These are phyloP conservation scores for Crematogaster levior DNA, from an alignment of 2,888 invertebrate genomes.

Conservation along the genomic window DNA sequence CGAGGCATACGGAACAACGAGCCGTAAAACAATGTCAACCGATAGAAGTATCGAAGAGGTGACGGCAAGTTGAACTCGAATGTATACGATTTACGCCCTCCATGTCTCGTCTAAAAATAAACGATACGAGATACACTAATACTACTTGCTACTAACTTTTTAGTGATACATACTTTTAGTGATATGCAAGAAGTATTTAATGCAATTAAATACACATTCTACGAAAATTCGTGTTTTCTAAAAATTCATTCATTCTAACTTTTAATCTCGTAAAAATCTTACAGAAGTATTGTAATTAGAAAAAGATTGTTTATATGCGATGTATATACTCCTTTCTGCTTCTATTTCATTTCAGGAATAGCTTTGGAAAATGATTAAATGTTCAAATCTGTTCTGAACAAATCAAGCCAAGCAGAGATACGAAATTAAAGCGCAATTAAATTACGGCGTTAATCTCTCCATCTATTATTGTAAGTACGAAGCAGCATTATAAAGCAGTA, in stretches of 20 bases:
- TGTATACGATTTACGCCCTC: slow-evolving; percentile 14
- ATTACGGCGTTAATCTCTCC: not conserved
- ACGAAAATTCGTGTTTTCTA: not conserved
- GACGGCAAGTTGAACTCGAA: slow-evolving; percentile 1
- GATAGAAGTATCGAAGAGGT: slow-evolving; percentile 21
- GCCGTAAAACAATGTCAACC: slow-evolving; percentile 58
- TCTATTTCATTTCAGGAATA: not conserved
- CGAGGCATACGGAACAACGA: slow-evolving; percentile 49
- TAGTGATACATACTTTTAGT: no score
- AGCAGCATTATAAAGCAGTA: not conserved
- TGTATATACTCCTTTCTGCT: not conserved
- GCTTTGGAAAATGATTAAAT: not conserved
- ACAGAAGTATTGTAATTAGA: not conserved
- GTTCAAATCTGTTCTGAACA: not conserved
- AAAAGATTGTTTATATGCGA: not conserved
- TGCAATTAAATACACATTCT: not conserved
- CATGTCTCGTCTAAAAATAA: not conserved
- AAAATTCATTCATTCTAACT: not conserved
- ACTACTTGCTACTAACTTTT: no score
- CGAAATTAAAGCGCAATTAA: slow-evolving; percentile 14
- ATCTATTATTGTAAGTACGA: slow-evolving; percentile 5
- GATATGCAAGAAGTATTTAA: not conserved
- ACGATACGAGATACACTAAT: not conserved
- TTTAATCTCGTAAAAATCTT: not conserved
- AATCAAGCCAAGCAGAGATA: not conserved